phyloP scores from a whole-genome alignment of 2,888 invertebrate genomes.

The Leptopilina myrica region DNA sequence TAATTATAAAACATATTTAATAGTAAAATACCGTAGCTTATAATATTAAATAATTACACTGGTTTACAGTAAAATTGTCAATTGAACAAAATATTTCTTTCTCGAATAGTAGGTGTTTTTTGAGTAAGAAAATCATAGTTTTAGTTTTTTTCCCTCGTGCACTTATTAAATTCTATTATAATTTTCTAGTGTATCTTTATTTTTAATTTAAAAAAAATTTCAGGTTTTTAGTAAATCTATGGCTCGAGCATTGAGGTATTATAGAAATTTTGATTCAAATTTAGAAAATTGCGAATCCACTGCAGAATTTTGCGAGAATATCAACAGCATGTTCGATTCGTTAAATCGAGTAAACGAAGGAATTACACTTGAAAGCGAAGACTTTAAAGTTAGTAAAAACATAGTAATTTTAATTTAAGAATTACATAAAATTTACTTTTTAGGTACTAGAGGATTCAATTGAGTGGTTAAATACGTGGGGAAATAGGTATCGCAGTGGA shows the following conservation, averaged over 20 bases:
- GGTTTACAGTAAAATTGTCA: no score
- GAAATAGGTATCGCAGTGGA: conserved; percentile 44
- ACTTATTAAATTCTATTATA: background rate
- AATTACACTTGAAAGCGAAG: conserved; percentile 41
- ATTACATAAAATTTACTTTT: background rate
- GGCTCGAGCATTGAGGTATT: conserved; percentile 20
- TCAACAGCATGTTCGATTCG: conserved; percentile 34
- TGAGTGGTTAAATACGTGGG: conserved; percentile 50
- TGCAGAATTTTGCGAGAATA: background rate
- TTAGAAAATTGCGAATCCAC: conserved; percentile 46
- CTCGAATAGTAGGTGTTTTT: no score
- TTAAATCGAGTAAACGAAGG: conserved; percentile 42
- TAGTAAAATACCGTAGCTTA: no score
- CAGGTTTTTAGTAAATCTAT: conserved; percentile 42
- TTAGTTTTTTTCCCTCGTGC: no score
- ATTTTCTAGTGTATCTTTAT: background rate
- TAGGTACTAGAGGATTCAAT: conserved; percentile 43
- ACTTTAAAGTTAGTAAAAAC: conserved; percentile 33
- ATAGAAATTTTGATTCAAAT: conserved; percentile 16
- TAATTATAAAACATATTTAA: no score
- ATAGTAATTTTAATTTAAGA: no score
- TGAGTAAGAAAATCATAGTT: no score
- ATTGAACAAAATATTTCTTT: no score
- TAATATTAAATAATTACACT: no score
- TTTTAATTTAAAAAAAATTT: background rate